Base-by-base conservation (phyloP, 2,888 invertebrate species). In the Idaea dimidiata region DNA sequence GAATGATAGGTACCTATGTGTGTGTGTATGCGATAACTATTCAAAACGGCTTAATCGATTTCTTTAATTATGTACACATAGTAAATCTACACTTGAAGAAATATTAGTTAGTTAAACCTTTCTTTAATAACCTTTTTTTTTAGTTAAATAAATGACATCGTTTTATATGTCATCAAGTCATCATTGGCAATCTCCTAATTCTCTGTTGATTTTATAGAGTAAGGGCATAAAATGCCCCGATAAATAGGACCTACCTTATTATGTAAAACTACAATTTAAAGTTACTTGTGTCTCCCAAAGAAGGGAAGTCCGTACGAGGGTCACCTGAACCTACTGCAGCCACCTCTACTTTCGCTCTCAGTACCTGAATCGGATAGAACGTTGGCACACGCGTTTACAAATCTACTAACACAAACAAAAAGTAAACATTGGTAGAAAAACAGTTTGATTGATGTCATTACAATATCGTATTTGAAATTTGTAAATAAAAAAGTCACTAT, bases 311-410 rank as follows among this genome's bases (percentile, higher is more conserved):
- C 62, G 61, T 60, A 66, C 67, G 78, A 82, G 80, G 84, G 80
- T 81, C 81, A 78, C 72, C 59, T 53, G 63, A 24, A 24, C 66
- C 59, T 63, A 58, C 57, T 17, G 7, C 14, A 17, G 72, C 77
- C 72, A 65, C 73, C 73, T 63, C 69, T 75, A 90, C 91, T 91
- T 89, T 91, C 90, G 86, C 89, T 79, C 72, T 80, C 86, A 91
- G 90, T 90, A 69, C 73, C 71, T 75, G 76, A 70, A 78, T 72
- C 71, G 75, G 72, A 56, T 17, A 43, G 43, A 43, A 3, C 6
- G 43, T 43, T 14, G 43, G 43, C 43, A 74, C 71, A 84, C 82
- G 81, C 77, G 78, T 79, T 73, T 68, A 59, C 68, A 78, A 83
- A 86, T 88, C 87, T 74, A 65, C 61, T 61, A 62, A 8, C 59